Evolutionary conservation across 2,797 vertebrate species (phyloP), one percentile per base, ranked within the genome.

Genomic region (Coregonus sp.): DNA sequence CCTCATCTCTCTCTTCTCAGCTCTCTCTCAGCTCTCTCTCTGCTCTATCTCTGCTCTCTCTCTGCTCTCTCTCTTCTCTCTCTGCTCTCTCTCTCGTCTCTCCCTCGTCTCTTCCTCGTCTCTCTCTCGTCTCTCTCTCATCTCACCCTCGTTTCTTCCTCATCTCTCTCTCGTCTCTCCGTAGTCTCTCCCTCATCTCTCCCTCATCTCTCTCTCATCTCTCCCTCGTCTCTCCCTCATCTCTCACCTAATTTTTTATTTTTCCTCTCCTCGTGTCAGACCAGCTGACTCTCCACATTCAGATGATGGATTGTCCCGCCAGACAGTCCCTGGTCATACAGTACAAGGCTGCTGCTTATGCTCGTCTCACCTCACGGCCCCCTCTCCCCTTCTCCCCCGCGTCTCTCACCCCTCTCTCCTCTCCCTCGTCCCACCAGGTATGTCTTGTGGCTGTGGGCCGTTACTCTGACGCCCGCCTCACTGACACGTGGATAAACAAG

Each of bases 401-500:
- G 5, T 20, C 5, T 65, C 20, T 20, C 14, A 25, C 12, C 29
- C 20, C 29, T 66, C 25, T 66, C 63, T 4, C 9, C 29, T 29
- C 63, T 66, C 63, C 12, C 29, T 31, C 12, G 3, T 40, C 33
- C 35, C 67, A 69, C 25, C 29, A 51, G 70, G 70, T 51, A 52
- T 50, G 51, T 56, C 70, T 51, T 72, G 70, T 4, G 70, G 70
- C 51, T 31, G 70, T 14, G 25, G 29, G 29, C 63, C 63, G 4
- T 29, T 25, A 29, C 70, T 52, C 70, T 51, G 47, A 12, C 25
- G 25, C 70, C 50, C 6, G 70, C 70, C 70, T 50, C 47, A 72
- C 70, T 52, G 70, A 31, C 70, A 52, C 51, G 70, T 72, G 70
- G 70, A 29, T 54, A 52, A 72, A 72, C 51, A 72, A 54, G 50